A percentile compares a stretch with the other conserved stretches of the same genome.
phyloP scores from a whole-genome alignment of 2,888 invertebrate genomes.

The Luperina testacea region DNA sequence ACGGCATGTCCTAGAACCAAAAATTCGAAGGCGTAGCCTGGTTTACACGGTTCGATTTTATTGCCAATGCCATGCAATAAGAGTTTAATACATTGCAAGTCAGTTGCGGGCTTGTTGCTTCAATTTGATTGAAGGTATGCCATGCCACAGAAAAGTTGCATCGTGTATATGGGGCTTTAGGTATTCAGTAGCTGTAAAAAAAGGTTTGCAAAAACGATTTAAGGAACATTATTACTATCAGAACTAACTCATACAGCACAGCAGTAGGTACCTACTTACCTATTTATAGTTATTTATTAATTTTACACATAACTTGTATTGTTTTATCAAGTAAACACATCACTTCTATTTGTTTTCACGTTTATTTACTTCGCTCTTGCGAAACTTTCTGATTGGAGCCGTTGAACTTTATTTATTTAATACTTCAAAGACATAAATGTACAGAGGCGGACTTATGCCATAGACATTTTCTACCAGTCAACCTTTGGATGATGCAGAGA shows the following conservation, averaged over 20 bases:
- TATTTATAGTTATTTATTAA: neutral
- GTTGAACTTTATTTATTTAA: constrained; percentile 25
- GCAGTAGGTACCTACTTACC: neutral
- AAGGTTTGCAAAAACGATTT: neutral
- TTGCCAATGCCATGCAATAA: too few species aligned
- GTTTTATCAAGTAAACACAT: constrained; percentile 7
- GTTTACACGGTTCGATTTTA: neutral
- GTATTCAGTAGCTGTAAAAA: neutral
- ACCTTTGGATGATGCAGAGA: too few species aligned
- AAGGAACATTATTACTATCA: neutral
- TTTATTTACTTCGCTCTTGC: constrained; percentile 30
- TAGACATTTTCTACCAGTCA: too few species aligned
- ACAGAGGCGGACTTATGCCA: too few species aligned
- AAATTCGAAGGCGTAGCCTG: neutral
- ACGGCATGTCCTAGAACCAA: too few species aligned
- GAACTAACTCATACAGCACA: neutral
- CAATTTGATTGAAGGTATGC: neutral
- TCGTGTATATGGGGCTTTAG: too few species aligned
- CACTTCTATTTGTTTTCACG: constrained; percentile 13
- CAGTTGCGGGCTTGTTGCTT: too few species aligned
- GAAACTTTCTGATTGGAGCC: constrained; percentile 37
- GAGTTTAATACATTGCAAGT: neutral
- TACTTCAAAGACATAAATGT: too few species aligned
- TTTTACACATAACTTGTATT: neutral
- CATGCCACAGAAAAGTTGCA: too few species aligned